Conservation (phyloP, 2,113 vertebrate species). For the Lamprologus lemairii region DNA sequence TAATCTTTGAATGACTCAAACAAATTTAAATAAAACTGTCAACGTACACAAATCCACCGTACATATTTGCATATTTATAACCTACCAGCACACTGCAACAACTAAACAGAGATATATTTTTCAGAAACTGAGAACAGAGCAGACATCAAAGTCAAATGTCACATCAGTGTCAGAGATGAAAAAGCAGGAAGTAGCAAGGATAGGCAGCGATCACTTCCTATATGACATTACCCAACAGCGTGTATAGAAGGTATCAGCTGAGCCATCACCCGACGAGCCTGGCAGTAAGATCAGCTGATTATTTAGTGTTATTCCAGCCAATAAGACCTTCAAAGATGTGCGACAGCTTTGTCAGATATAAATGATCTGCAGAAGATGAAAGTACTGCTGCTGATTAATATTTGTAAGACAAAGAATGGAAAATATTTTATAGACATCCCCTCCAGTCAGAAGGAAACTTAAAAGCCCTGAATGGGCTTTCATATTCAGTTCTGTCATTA, state of each 20-base stretch:
- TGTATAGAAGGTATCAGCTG: neutral
- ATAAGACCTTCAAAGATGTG: neutral
- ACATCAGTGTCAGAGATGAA: neutral
- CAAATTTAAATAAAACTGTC: neutral
- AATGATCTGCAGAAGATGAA: neutral
- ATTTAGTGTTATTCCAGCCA: neutral
- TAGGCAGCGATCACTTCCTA: neutral
- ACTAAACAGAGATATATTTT: neutral
- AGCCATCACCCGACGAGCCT: neutral
- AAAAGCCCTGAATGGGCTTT: neutral
- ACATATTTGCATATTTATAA: neutral
- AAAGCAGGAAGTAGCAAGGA: neutral
- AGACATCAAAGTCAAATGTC: neutral
- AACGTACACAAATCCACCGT: neutral
- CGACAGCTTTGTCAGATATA: neutral
- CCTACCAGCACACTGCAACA: neutral
- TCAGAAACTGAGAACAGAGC: fast-evolving
- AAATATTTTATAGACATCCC: neutral
- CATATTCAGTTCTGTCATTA: neutral
- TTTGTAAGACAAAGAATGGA: neutral
- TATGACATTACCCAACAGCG: neutral
- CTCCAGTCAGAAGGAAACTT: neutral
- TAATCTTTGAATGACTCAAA: neutral
- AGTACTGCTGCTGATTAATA: neutral
- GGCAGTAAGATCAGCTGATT: neutral